A percentile compares a stretch with the other conserved stretches of the same genome.
phyloP scores from a whole-genome alignment of 2,113 vertebrate genomes.

The Trinectes maculatus region DNA sequence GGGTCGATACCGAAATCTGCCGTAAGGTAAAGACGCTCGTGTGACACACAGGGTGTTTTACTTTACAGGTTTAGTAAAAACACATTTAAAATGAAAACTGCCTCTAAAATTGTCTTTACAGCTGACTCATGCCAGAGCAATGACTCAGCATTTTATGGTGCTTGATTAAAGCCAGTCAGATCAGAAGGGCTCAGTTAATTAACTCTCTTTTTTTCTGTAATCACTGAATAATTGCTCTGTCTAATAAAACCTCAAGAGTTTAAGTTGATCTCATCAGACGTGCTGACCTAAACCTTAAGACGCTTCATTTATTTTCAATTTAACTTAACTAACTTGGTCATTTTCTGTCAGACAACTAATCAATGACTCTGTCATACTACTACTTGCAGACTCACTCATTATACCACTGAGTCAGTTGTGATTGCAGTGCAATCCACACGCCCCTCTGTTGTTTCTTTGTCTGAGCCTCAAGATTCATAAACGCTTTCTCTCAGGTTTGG shows the following conservation, averaged over 20 bases:
- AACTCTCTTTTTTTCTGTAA: too few relatives aligned
- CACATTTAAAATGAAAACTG: too few relatives aligned
- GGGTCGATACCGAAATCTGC: constrained; percentile 86
- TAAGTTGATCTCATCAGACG: too few relatives aligned
- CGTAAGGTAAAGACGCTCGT: constrained; percentile 74
- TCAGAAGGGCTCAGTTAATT: background rate
- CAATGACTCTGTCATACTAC: background rate
- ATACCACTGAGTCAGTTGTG: background rate
- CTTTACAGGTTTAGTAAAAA: background rate
- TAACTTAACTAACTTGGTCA: too few relatives aligned
- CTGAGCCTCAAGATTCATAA: background rate
- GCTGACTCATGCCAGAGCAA: background rate
- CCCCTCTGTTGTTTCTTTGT: background rate
- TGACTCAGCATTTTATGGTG: constrained; percentile 1
- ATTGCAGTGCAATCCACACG: too few relatives aligned
- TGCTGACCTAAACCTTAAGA: too few relatives aligned
- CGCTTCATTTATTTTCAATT: too few relatives aligned
- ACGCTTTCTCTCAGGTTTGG: constrained; percentile 76
- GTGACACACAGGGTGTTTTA: background rate
- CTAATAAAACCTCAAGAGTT: too few relatives aligned
- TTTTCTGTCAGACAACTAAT: background rate
- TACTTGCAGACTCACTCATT: background rate
- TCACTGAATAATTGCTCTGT: too few relatives aligned
- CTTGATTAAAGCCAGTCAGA: background rate
- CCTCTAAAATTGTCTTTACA: background rate